Conservation (phyloP, 2,113 vertebrate species). For the Speoplatyrhinus poulsoni region DNA sequence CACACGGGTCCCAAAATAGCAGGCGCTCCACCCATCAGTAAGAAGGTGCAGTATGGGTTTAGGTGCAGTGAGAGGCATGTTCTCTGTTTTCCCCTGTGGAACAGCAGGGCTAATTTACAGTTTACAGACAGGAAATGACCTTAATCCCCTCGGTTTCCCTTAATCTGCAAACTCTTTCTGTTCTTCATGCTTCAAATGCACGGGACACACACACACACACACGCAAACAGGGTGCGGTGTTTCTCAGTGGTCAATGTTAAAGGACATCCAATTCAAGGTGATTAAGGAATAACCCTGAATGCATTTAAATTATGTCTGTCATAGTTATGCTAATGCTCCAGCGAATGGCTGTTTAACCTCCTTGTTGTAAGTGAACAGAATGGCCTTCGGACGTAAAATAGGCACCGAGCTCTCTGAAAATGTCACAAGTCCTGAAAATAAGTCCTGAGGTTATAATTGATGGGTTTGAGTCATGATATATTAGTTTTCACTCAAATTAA, state of each 20-base stretch:
- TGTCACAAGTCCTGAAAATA: too few relatives aligned
- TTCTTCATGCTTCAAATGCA: conserved; percentile 67
- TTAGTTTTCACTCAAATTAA: too few relatives aligned
- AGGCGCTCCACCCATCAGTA: too few relatives aligned
- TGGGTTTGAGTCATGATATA: too few relatives aligned
- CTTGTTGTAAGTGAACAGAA: too few relatives aligned
- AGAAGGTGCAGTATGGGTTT: conserved; percentile 3
- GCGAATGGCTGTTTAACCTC: too few relatives aligned
- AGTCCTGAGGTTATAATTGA: too few relatives aligned
- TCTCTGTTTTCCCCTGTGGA: conserved; percentile 42
- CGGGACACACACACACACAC: conserved; percentile 38
- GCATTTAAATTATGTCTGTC: too few relatives aligned
- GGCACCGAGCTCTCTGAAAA: too few relatives aligned
- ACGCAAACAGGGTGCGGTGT: conserved; percentile 28
- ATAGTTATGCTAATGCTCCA: too few relatives aligned
- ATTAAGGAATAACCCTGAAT: conserved; percentile 17
- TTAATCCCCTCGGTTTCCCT: conserved; percentile 67
- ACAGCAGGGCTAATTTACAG: conserved; percentile 61
- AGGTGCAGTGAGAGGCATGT: conserved; percentile 10
- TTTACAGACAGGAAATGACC: conserved; percentile 71
- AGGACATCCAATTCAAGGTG: conserved; percentile 56
- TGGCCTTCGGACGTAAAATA: too few relatives aligned
- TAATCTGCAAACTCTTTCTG: conserved; percentile 73
- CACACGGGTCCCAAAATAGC: background rate
- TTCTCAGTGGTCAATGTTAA: conserved; percentile 54